Evolutionary conservation across 2,113 vertebrate genomes (phyloP).

Genomic region (Ictalurus furcatus): DNA sequence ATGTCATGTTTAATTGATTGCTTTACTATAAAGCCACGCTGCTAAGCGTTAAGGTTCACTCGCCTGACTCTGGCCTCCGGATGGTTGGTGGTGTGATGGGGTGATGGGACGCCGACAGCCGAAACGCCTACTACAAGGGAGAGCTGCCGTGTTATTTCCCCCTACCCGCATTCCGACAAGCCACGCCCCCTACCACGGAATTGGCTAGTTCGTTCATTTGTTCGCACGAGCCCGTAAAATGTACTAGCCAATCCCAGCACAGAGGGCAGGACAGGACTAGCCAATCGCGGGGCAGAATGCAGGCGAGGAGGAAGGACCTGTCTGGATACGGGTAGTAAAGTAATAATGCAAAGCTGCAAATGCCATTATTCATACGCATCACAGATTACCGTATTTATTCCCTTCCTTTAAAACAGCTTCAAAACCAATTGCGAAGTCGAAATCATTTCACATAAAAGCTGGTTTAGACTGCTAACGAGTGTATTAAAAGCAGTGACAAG

Average conservation of each 20-base stretch:
- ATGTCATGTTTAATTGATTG: constrained; percentile 67
- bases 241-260: neutral
- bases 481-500: neutral
- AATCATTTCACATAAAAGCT: neutral
- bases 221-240: neutral
- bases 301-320: neutral
- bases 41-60: constrained; percentile 69
- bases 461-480: neutral
- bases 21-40: constrained; percentile 53
- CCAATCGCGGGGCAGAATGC: neutral
- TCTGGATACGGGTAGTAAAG: neutral
- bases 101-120: neutral
- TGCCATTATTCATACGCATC: neutral
- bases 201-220: neutral
- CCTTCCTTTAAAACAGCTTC: neutral
- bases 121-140: neutral
- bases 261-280: neutral
- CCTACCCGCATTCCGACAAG: neutral
- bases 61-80: constrained; percentile 50
- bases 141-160: neutral
- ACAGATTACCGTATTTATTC: neutral
- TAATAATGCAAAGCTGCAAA: neutral
- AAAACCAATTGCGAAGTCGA: neutral
- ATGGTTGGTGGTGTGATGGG: constrained; percentile 1
- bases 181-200: neutral